Percentiles rank a stretch among this genome's conserved stretches.
Evolutionary conservation across 2,888 invertebrate genomes (phyloP).

Genomic region (Coelinius sp.): DNA sequence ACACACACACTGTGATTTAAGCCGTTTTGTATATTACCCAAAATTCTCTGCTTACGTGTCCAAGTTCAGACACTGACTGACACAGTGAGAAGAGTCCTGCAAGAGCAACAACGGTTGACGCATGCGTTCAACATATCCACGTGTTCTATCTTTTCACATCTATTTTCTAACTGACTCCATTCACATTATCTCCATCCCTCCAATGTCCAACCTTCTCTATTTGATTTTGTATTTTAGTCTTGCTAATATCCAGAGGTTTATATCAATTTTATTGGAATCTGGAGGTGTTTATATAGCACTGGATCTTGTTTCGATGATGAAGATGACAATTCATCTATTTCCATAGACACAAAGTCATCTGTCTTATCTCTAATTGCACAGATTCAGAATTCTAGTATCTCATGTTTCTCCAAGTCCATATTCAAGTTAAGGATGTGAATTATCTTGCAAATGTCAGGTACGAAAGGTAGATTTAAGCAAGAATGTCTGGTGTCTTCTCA

Average conservation of each 20-base stretch:
- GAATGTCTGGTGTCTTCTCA: conserved; percentile 17
- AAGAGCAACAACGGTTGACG: conserved; percentile 63
- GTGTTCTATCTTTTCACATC: conserved; percentile 59
- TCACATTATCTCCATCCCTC: no score
- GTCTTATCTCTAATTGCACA: conserved; percentile 19
- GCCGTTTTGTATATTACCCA: no score
- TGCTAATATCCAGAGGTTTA: not conserved
- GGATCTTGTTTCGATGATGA: no score
- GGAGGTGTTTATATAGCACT: not conserved
- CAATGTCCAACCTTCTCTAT: not conserved
- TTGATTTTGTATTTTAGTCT: not conserved
- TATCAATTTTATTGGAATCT: not conserved
- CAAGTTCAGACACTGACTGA: conserved; percentile 66
- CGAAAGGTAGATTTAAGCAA: conserved; percentile 42
- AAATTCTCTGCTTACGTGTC: conserved; percentile 56
- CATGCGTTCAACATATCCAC: conserved; percentile 63
- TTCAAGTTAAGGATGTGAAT: not conserved
- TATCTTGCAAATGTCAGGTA: conserved; percentile 52
- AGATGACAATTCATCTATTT: no score
- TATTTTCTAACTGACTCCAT: conserved; percentile 49
- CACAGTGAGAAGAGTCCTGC: conserved; percentile 56
- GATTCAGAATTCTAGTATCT: conserved; percentile 7
- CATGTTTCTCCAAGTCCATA: conserved; percentile 25
- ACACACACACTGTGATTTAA: no score
- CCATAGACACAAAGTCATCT: not conserved